Evolutionary conservation across 1,140 invertebrate species (phyloP).

Genomic region (Capitella teleta): DNA sequence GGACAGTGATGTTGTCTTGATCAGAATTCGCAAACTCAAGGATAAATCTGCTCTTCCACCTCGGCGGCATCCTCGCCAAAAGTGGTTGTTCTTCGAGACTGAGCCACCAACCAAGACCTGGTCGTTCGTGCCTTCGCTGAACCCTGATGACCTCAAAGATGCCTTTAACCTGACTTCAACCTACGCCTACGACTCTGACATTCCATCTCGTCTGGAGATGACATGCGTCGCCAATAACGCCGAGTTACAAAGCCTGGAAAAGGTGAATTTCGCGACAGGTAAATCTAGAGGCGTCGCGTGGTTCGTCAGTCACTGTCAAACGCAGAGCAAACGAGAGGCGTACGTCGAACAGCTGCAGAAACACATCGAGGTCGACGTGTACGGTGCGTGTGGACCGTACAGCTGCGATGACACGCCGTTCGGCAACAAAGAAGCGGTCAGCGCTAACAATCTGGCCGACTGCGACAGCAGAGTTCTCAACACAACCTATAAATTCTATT

Average conservation of each 20-base stretch:
- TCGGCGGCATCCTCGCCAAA: neutral
- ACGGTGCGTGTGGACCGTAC: constrained; percentile 49
- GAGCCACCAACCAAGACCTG: neutral
- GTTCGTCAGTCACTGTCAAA: constrained; percentile 49
- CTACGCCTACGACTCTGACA: neutral
- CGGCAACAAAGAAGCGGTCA: no score
- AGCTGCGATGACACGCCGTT: constrained; percentile 20
- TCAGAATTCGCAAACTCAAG: no score
- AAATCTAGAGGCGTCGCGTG: constrained; percentile 40
- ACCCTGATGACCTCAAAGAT: neutral
- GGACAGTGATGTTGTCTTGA: no score
- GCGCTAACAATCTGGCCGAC: constrained; percentile 51
- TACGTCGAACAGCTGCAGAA: constrained; percentile 49
- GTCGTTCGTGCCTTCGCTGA: neutral
- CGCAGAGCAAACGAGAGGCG: constrained; percentile 44
- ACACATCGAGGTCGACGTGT: constrained; percentile 53
- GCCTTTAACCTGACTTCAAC: constrained; percentile 1
- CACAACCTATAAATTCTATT: constrained; percentile 91
- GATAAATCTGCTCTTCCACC: neutral
- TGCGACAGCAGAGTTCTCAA: constrained; percentile 53
- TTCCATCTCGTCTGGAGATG: neutral
- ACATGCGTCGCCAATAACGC: neutral
- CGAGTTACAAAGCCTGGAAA: neutral
- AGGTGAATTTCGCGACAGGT: constrained; percentile 18
- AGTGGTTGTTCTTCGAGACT: neutral